These are phyloP conservation scores for Ornithorhynchus anatinus DNA, from an alignment of 2,113 vertebrate genomes.

Conservation along the genomic window DNA sequence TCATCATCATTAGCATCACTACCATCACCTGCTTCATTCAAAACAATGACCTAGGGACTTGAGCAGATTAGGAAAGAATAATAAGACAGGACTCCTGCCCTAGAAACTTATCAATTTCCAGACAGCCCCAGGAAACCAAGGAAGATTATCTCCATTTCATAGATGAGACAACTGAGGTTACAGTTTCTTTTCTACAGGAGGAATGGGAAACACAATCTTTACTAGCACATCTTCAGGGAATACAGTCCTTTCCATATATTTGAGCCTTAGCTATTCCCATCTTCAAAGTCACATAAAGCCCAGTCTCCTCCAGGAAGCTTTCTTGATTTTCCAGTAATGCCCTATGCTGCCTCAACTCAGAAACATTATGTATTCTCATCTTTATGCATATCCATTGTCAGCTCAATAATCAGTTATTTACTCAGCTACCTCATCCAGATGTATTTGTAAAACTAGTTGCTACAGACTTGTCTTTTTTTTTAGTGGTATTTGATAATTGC, in stretches of 20 bases:
- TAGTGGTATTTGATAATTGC: too few species aligned
- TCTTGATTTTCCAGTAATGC: background rate
- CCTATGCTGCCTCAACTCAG: too few species aligned
- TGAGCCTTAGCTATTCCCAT: too few species aligned
- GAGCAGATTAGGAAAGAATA: rapidly evolving
- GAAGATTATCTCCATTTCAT: background rate
- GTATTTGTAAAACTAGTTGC: too few species aligned
- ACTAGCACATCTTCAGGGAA: too few species aligned
- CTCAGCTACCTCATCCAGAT: too few species aligned
- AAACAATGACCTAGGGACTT: background rate
- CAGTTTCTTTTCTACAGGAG: background rate
- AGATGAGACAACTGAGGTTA: background rate
- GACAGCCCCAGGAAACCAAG: background rate
- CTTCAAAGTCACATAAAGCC: background rate
- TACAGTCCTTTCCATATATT: too few species aligned
- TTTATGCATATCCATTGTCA: too few species aligned
- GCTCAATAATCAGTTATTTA: too few species aligned
- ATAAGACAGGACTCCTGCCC: background rate
- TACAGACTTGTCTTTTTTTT: too few species aligned
- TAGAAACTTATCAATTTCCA: too few species aligned
- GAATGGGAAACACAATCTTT: background rate
- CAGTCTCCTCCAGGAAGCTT: background rate
- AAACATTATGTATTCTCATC: too few species aligned
- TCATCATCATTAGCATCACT: background rate
- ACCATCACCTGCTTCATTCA: background rate